phyloP scores from a whole-genome alignment of 2,797 vertebrate genomes.

The Pseudotriccus pelzelni region DNA sequence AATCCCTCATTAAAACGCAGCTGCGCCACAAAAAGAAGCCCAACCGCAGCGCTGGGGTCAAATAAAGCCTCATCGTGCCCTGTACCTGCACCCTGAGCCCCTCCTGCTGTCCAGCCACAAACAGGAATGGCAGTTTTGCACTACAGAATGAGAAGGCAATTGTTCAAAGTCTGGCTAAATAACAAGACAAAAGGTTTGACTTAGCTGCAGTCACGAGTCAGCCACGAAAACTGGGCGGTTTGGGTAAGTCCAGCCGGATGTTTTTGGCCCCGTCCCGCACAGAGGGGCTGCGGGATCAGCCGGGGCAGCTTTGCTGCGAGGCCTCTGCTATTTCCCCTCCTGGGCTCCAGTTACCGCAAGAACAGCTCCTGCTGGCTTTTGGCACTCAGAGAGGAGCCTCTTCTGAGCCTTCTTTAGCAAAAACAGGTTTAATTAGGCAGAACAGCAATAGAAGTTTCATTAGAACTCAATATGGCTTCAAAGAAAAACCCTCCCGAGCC shows the following conservation, averaged over 20 bases:
- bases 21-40: neutral
- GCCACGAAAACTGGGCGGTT: neutral
- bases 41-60: neutral
- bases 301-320: neutral
- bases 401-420: neutral
- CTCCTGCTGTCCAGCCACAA: rapidly evolving
- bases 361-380: neutral
- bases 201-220: neutral
- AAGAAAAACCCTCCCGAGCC: rapidly evolving
- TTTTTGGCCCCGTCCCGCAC: neutral
- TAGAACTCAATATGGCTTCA: neutral
- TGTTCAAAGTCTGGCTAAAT: neutral
- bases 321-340: neutral
- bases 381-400: neutral
- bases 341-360: neutral
- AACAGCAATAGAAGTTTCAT: neutral
- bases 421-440: neutral
- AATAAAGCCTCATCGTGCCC: rapidly evolving
- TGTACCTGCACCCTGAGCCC: neutral
- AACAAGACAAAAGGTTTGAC: neutral
- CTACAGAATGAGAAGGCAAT: rapidly evolving
- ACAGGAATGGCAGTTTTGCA: rapidly evolving
- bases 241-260: neutral
- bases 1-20: neutral
- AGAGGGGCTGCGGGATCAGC: neutral